phyloP scores from a whole-genome alignment of 2,797 vertebrate genomes.

The Aselliscus stoliczkanus region DNA sequence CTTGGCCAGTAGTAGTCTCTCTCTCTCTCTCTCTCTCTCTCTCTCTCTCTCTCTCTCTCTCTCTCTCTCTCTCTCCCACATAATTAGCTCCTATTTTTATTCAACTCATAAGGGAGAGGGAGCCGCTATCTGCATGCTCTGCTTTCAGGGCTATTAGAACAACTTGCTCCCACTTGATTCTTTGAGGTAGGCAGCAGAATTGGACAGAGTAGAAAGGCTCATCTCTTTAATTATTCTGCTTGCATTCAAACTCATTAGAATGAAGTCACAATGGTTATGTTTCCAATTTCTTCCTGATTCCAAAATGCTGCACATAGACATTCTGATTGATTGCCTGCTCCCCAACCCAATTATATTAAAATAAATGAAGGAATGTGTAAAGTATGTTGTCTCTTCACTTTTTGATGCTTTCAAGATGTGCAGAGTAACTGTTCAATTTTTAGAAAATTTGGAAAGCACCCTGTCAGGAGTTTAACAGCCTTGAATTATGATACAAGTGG shows the following conservation, averaged over 20 bases:
- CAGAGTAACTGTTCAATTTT: background rate
- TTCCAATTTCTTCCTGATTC: conserved; percentile 40
- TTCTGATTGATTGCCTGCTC: conserved; percentile 11
- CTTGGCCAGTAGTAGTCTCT: background rate
- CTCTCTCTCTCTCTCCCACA: background rate
- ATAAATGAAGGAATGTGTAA: conserved; percentile 39
- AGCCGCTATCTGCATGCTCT: background rate
- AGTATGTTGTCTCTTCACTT: background rate
- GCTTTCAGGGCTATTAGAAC: background rate
- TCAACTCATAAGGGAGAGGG: background rate
- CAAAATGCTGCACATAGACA: conserved; percentile 35
- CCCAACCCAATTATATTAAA: background rate
- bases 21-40: background rate
- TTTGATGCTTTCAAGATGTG: background rate
- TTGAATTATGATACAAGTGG: background rate
- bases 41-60: background rate
- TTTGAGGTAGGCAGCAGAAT: background rate
- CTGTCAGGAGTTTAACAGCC: background rate
- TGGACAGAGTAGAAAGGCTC: background rate
- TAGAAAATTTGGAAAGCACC: conserved; percentile 2
- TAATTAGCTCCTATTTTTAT: background rate
- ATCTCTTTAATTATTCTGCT: conserved; percentile 15
- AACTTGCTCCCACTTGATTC: background rate
- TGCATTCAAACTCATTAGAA: conserved; percentile 23
- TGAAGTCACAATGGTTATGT: background rate